Base-by-base conservation (phyloP, 2,888 invertebrate genomes). In the Octodonta nipae region DNA sequence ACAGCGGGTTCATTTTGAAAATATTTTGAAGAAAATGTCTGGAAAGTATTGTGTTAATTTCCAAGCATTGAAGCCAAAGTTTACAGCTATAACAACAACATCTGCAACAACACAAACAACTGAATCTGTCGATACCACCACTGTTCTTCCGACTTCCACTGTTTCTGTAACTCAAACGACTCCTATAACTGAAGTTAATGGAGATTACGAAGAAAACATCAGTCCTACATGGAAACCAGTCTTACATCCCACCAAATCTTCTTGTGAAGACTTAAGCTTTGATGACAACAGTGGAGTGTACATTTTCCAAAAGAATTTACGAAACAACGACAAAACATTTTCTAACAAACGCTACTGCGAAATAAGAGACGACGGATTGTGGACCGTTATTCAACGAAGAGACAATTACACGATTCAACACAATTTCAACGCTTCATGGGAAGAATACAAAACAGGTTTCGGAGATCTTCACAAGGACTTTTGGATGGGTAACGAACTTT, bases 401-500 rank as follows among this genome's bases (percentile, higher is more conserved):
- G 65, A 63, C 26, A 52, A 60, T 38, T 61, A 50, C 31, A 47
- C 51, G 0, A 47, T 49, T 1, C 56, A 56, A 22, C 62, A 67
- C 30, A 67, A 66, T 45, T 74, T 74, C 42, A 67, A 69, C 39
- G 59, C 64, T 28, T 57, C 62, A 13, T 74, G 73, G 73, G 43
- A 56, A 4, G 64, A 67, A 7, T 74, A 74, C 48, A 69, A 67
- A 33, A 44, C 58, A 14, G 74, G 74, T 2, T 74, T 74, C 45
- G 74, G 74, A 1, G 54, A 64, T 41, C 44, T 71, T 10, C 41
- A 55, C 6, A 53, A 55, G 15, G 71, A 73, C 42, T 74, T 73
- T 46, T 75, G 73, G 73, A 63, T 70, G 40, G 73, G 73, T 4
- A 71, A 71, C 47, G 68, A 71, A 32, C 66, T 63, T 35, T 61